Base-by-base conservation (phyloP, 2,888 invertebrate genomes). In the Clepsis dumicolana region DNA sequence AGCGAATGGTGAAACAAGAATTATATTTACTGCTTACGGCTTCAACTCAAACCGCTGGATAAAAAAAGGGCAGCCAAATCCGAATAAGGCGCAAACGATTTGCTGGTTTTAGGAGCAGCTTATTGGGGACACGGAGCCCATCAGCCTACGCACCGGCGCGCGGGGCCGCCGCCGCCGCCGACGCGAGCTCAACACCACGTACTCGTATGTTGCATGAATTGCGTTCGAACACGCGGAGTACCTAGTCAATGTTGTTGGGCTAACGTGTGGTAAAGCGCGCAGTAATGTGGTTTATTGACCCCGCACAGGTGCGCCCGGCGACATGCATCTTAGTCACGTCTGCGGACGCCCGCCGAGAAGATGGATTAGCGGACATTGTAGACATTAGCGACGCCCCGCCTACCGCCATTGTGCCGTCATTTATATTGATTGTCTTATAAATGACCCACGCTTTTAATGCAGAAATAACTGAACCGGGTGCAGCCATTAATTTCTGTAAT, bases 251-350 rank as follows among this genome's bases (percentile, higher is more conserved):
- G 44, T 24, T 16, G 41, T 44, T 60, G 38, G 14, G 53, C 44
- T 48, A 50, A 29, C 29, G 35, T 38, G 27, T 52, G 29, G 59
- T 35, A 24, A 52, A 53, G 53, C 59, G 48, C 50, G 35, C 27
- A 29, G 65, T 61, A 50, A 65, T 63, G 54, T 60, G 74, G 85
- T 79, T 79, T 78, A 79, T 77, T 77, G 84, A 82, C 73, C 81
- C 70, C 73, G 71, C 64, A 70, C 83, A 85, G 84, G 83, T 86
- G 84, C 76, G 76, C 72, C 32, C 75, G 62, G 72, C 72, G 75
- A 75, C 83, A 87, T 85, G 82, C 81, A 82, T 87, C 84, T 84
- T 75, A 80, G 84, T 86, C 84, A 82, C 80, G 82, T 80, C 79
- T 75, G 74, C 73, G 72, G 65, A 38, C 48, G 54, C 29, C 41